phyloP scores from a whole-genome alignment of 2,888 invertebrate genomes.

The Heliconius ismenius region DNA sequence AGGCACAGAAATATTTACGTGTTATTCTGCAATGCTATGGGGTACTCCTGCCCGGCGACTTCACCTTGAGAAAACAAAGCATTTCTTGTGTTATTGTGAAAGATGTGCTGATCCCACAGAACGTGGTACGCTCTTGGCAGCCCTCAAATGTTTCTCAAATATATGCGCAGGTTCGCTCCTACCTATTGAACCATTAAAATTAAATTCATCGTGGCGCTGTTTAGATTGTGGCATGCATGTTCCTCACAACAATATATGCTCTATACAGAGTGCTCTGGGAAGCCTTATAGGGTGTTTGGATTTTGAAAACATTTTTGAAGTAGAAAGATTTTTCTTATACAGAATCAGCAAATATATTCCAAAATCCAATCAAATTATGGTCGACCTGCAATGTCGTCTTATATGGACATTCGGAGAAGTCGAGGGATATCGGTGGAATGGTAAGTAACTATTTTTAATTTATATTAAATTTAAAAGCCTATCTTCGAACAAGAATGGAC shows the following conservation, averaged over 20 bases:
- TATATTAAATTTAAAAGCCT: background rate
- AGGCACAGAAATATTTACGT: slow-evolving; percentile 84
- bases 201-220: slow-evolving; percentile 83
- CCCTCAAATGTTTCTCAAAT: slow-evolving; percentile 79
- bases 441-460: slow-evolving; percentile 62
- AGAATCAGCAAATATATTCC: slow-evolving; percentile 81
- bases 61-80: slow-evolving; percentile 84
- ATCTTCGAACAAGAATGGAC: background rate
- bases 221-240: slow-evolving; percentile 76
- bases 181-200: slow-evolving; percentile 80
- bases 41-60: slow-evolving; percentile 84
- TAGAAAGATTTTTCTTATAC: slow-evolving; percentile 80
- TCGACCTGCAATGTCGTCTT: slow-evolving; percentile 84
- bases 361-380: slow-evolving; percentile 81
- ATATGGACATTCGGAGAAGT: slow-evolving; percentile 83
- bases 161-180: slow-evolving; percentile 80
- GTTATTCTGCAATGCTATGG: slow-evolving; percentile 86
- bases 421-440: slow-evolving; percentile 81
- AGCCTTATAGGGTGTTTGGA: slow-evolving; percentile 78
- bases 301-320: slow-evolving; percentile 74
- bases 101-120: slow-evolving; percentile 86
- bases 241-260: slow-evolving; percentile 75
- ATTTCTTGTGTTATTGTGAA: slow-evolving; percentile 85
- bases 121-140: slow-evolving; percentile 82
- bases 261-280: slow-evolving; percentile 78